A percentile compares a stretch with the other conserved stretches of the same genome.
Evolutionary conservation across 2,888 invertebrate genomes (phyloP).

Genomic region (Thyatira batis): DNA sequence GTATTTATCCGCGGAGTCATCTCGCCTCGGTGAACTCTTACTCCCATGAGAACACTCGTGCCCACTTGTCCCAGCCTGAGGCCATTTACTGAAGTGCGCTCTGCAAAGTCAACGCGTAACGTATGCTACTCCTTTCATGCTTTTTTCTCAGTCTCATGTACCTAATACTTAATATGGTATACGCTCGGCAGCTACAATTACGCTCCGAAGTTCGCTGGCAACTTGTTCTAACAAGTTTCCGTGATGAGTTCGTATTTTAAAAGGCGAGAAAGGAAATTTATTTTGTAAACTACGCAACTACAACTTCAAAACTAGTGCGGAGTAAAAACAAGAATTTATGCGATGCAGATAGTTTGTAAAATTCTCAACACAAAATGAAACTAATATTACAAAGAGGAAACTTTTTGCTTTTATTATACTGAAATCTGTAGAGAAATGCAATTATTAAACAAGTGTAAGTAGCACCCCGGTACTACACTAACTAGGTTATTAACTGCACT

Average conservation of each 20-base stretch:
- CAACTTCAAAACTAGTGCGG: background rate
- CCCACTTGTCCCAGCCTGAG: slow-evolving; percentile 14
- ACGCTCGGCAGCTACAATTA: background rate
- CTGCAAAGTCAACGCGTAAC: slow-evolving; percentile 16
- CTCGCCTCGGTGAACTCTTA: slow-evolving; percentile 14
- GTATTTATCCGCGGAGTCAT: slow-evolving; percentile 12
- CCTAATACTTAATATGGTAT: background rate
- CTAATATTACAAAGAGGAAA: background rate
- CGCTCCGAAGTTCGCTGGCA: background rate
- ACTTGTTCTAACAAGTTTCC: background rate
- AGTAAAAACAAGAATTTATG: background rate
- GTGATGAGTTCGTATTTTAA: background rate
- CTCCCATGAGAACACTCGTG: slow-evolving; percentile 28
- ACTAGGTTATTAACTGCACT: no score
- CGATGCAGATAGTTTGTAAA: background rate
- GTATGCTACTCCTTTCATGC: slow-evolving; percentile 5
- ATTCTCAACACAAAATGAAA: background rate
- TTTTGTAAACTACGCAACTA: background rate
- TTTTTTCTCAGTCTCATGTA: background rate
- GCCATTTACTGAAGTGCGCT: slow-evolving; percentile 24
- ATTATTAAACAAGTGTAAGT: background rate
- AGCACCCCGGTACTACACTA: no score
- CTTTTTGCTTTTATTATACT: background rate
- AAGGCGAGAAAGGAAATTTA: background rate
- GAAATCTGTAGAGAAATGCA: background rate